Percentiles rank a stretch among this genome's conserved stretches.
These are phyloP conservation scores for Serinus canaria DNA, from an alignment of 2,113 vertebrate genomes.

Conservation along the genomic window DNA sequence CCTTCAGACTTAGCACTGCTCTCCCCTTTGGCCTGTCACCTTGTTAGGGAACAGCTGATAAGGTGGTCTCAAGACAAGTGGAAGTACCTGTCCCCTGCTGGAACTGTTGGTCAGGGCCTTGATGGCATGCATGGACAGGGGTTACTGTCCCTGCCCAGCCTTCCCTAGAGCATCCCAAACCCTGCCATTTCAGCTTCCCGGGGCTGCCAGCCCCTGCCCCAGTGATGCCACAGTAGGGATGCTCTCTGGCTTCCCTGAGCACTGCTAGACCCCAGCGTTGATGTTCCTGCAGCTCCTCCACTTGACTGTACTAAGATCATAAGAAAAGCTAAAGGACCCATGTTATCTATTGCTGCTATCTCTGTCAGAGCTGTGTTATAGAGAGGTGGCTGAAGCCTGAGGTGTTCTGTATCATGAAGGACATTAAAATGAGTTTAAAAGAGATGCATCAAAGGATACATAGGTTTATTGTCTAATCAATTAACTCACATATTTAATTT, in stretches of 20 bases:
- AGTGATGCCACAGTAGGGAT: fast-evolving
- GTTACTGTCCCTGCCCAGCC: not conserved
- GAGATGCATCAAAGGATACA: not conserved
- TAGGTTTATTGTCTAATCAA: not conserved
- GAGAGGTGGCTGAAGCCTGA: not conserved
- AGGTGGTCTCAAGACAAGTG: not conserved
- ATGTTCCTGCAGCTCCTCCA: not conserved
- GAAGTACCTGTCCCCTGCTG: not conserved
- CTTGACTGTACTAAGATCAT: not conserved
- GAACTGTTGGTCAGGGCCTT: not conserved
- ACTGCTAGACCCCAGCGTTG: fast-evolving
- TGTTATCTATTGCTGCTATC: not conserved
- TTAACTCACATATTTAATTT: not conserved
- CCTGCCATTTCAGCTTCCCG: fast-evolving
- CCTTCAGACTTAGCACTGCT: not conserved
- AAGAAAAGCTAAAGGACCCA: not conserved
- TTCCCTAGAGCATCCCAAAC: not conserved
- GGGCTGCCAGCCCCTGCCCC: not conserved
- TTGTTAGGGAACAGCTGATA: not conserved
- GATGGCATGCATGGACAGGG: no score
- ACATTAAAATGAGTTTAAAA: not conserved
- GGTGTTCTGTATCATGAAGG: not conserved
- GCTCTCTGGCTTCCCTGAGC: not conserved
- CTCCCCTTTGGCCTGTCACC: not conserved
- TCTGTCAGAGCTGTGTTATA: not conserved